Evolutionary conservation across 2,797 vertebrate species (phyloP).

Genomic region (Nyctibius grandis): DNA sequence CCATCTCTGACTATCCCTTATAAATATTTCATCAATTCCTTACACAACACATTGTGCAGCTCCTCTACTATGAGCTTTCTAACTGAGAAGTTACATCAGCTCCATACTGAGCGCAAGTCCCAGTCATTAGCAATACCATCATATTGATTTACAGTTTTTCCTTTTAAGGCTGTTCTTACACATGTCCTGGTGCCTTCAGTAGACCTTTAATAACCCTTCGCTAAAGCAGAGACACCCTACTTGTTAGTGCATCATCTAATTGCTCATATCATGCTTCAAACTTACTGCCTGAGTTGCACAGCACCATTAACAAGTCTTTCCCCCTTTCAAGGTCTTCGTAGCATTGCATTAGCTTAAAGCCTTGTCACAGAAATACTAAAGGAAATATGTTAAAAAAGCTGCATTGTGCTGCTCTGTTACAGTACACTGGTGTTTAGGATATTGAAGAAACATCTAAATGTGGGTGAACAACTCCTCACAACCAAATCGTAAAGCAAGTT

Average conservation of each 20-base stretch:
- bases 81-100: background rate
- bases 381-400: background rate
- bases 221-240: background rate
- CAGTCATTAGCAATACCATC: background rate
- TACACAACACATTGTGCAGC: background rate
- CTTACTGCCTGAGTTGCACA: background rate
- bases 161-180: background rate
- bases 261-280: background rate
- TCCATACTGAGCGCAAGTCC: background rate
- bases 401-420: background rate
- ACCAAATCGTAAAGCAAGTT: background rate
- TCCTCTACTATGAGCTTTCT: background rate
- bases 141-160: background rate
- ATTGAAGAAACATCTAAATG: background rate
- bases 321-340: background rate
- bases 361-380: background rate
- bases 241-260: background rate
- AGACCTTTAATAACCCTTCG: background rate
- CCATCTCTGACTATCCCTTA: background rate
- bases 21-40: background rate
- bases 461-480: background rate
- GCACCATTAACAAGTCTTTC: background rate
- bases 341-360: background rate
- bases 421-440: background rate
- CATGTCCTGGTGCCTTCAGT: background rate